These are phyloP conservation scores for Microcebus jonahi DNA, from an alignment of 2,113 vertebrate genomes.

Conservation along the genomic window DNA sequence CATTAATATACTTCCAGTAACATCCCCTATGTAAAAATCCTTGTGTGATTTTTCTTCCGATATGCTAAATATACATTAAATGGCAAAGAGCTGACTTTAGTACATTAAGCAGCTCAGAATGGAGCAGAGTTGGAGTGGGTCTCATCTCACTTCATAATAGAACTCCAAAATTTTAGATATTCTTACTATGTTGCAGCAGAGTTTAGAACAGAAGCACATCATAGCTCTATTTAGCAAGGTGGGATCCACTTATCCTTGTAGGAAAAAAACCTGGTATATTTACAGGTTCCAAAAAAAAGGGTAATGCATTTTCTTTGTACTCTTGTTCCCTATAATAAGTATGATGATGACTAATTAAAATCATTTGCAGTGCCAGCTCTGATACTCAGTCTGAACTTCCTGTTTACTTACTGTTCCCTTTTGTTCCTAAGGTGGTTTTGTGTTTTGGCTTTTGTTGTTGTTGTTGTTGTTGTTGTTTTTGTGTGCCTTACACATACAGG, in stretches of 20 bases:
- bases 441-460: background rate
- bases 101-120: background rate
- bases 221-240: background rate
- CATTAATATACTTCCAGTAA: background rate
- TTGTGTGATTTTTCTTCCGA: slow-evolving; percentile 25
- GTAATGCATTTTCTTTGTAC: background rate
- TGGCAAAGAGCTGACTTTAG: background rate
- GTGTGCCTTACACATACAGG: background rate
- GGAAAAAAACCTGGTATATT: background rate
- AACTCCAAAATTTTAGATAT: background rate
- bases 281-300: background rate
- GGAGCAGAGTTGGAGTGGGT: background rate
- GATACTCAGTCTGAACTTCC: background rate
- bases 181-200: background rate
- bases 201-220: background rate
- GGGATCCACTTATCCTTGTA: background rate
- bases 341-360: slow-evolving; percentile 1
- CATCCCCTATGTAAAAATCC: background rate
- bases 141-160: background rate
- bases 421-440: background rate
- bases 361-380: background rate
- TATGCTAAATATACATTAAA: background rate
- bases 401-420: background rate
- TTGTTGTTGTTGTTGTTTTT: background rate
- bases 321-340: background rate